Evolutionary conservation across 2,113 vertebrate genomes (phyloP).

Genomic region (Perognathus longimembris): DNA sequence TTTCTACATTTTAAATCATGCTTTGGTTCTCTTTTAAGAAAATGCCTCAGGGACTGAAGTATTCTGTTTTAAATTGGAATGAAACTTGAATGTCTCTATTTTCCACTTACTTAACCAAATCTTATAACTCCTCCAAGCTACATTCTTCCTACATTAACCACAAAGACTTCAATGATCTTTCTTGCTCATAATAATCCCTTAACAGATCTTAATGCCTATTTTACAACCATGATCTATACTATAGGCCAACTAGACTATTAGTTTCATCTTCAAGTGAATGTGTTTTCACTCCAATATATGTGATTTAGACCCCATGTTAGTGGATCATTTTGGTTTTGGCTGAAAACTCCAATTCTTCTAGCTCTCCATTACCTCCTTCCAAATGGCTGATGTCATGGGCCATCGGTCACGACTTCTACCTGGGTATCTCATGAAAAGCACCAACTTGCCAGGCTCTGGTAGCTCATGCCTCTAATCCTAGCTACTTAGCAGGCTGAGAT

Average conservation of each 20-base stretch:
- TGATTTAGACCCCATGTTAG: neutral
- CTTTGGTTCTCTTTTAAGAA: slow-evolving; percentile 23
- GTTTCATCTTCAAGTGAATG: neutral
- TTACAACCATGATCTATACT: neutral
- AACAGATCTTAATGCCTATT: slow-evolving; percentile 4
- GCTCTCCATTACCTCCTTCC: neutral
- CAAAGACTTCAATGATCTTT: slow-evolving; percentile 41
- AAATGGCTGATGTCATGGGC: neutral
- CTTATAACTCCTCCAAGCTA: slow-evolving; percentile 59
- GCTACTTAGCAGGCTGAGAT: too few relatives aligned
- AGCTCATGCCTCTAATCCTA: too few relatives aligned
- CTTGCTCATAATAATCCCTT: slow-evolving; percentile 11
- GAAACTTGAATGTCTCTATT: slow-evolving; percentile 66
- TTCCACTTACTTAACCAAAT: slow-evolving; percentile 66
- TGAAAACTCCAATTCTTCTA: neutral
- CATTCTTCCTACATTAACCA: slow-evolving; percentile 25
- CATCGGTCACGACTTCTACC: neutral
- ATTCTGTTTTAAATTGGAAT: slow-evolving; percentile 51
- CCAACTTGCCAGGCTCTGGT: neutral
- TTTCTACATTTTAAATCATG: slow-evolving; percentile 48
- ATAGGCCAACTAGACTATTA: neutral
- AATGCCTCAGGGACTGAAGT: slow-evolving; percentile 2
- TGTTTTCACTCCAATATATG: neutral
- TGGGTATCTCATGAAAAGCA: neutral
- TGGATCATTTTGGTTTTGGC: too few relatives aligned